Base-by-base conservation (phyloP, 2,797 vertebrate species). In the Hippopotamyrus pictus region DNA sequence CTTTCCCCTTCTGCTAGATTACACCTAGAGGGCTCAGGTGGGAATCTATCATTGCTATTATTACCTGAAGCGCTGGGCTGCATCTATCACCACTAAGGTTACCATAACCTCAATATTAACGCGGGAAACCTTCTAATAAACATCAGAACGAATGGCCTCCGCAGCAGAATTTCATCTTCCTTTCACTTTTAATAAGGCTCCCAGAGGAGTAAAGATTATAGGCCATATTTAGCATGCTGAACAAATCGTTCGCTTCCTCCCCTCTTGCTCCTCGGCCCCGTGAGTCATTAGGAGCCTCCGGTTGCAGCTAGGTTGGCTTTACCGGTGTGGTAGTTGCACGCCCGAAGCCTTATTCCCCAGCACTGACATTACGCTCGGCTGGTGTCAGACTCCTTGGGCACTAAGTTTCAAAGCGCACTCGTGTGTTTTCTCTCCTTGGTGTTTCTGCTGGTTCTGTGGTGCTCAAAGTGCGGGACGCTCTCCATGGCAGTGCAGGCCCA, bases 211-310 rank as follows among this genome's bases (percentile, higher is more conserved):
- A 93, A 93, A 94, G 94, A 95, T 96, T 96, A 94, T 93, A 94
- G 93, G 93, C 96, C 96, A 96, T 95, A 97, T 96, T 97, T 97
- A 97, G 96, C 96, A 96, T 96, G 95, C 95, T 95, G 96, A 96
- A 96, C 95, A 96, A 97, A 96, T 96, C 95, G 95, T 95, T 93
- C 95, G 95, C 93, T 94, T 94, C 93, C 93, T 91, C 94, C 95
- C 93, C 94, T 96, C 94, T 92, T 92, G 91, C 94, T 96, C 93
- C 94, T 96, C 94, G 94, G 95, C 95, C 94, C 95, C 94, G 95
- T 93, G 94, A 94, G 95, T 96, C 95, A 95, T 96, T 96, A 96
- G 94, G 93, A 94, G 17, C 69, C 33, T 33, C 73, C 41, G 19
- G 87, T 91, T 89, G 90, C 88, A 90, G 88, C 82, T 91, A 91